Percentiles rank a stretch among this genome's conserved stretches.
phyloP scores from a whole-genome alignment of 2,113 vertebrate genomes.

The Clarias batrachus region DNA sequence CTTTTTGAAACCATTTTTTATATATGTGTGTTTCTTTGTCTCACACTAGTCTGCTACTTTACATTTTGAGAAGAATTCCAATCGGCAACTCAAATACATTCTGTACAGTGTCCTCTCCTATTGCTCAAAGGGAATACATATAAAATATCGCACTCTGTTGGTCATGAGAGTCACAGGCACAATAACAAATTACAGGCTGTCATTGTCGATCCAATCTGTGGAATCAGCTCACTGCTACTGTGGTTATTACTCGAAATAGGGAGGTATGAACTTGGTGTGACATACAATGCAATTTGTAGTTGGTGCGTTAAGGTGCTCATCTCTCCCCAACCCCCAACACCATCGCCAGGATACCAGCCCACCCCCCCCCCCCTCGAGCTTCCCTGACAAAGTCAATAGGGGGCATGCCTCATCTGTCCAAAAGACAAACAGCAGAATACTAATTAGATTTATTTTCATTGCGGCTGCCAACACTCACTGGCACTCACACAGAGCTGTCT shows the following conservation, averaged over 20 bases:
- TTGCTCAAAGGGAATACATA: conserved; percentile 92
- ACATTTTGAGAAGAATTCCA: conserved; percentile 64
- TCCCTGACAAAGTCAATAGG: conserved; percentile 96
- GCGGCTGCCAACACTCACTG: conserved; percentile 72
- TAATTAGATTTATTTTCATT: conserved; percentile 87
- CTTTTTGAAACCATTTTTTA: neutral
- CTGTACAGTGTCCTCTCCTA: conserved; percentile 81
- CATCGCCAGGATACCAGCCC: no score
- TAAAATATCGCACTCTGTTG: conserved; percentile 76
- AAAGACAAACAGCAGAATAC: conserved; percentile 96
- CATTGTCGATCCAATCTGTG: conserved; percentile 80
- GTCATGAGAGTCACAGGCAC: conserved; percentile 79
- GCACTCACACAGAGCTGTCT: conserved; percentile 77
- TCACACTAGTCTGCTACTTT: neutral
- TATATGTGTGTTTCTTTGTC: neutral
- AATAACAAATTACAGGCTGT: conserved; percentile 79
- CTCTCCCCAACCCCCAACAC: conserved; percentile 2
- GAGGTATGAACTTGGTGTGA: conserved; percentile 71
- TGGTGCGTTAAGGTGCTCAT: conserved; percentile 72
- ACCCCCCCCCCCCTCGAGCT: conserved; percentile 74
- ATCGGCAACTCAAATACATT: conserved; percentile 83
- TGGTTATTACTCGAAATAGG: conserved; percentile 84
- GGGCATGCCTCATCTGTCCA: conserved; percentile 99
- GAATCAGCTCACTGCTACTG: conserved; percentile 80
- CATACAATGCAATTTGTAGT: conserved; percentile 90